A percentile compares a stretch with the other conserved stretches of the same genome.
Evolutionary conservation across 2,888 invertebrate genomes (phyloP).

Genomic region (Lithosia quadra): DNA sequence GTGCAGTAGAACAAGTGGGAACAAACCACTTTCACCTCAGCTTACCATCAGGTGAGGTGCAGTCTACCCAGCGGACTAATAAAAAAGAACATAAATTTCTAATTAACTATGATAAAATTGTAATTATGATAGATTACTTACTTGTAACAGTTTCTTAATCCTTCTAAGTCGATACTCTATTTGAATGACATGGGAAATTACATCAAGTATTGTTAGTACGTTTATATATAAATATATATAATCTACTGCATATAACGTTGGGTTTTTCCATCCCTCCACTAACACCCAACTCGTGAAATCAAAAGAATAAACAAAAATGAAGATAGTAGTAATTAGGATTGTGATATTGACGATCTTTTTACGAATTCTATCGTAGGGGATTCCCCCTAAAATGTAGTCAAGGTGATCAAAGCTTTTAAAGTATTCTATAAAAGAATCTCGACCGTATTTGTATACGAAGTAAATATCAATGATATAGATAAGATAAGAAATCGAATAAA

Average conservation of each 20-base stretch:
- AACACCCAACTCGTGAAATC: conserved; percentile 36
- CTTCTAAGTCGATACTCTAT: conserved; percentile 45
- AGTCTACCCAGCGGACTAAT: too few relatives aligned
- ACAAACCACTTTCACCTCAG: too few relatives aligned
- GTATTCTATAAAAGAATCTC: conserved; percentile 37
- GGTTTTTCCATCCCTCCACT: conserved; percentile 27
- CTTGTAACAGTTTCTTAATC: conserved; percentile 28
- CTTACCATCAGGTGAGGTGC: too few relatives aligned
- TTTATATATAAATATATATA: conserved; percentile 48
- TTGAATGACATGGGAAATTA: conserved; percentile 44
- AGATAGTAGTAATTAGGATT: conserved; percentile 18
- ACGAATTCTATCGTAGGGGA: conserved; percentile 41
- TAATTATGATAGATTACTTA: background rate
- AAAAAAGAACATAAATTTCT: background rate
- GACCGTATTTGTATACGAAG: conserved; percentile 40
- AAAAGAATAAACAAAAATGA: conserved; percentile 3
- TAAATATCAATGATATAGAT: conserved; percentile 48
- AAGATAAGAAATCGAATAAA: conserved; percentile 35
- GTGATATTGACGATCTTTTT: conserved; percentile 23
- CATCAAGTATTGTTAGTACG: conserved; percentile 38
- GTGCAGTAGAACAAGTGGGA: too few relatives aligned
- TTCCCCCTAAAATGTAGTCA: conserved; percentile 44
- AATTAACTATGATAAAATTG: background rate
- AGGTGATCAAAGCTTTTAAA: conserved; percentile 41
- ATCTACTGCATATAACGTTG: conserved; percentile 37